These are phyloP conservation scores for Babylonia areolata DNA, from an alignment of 1,140 invertebrate genomes.

Conservation along the genomic window DNA sequence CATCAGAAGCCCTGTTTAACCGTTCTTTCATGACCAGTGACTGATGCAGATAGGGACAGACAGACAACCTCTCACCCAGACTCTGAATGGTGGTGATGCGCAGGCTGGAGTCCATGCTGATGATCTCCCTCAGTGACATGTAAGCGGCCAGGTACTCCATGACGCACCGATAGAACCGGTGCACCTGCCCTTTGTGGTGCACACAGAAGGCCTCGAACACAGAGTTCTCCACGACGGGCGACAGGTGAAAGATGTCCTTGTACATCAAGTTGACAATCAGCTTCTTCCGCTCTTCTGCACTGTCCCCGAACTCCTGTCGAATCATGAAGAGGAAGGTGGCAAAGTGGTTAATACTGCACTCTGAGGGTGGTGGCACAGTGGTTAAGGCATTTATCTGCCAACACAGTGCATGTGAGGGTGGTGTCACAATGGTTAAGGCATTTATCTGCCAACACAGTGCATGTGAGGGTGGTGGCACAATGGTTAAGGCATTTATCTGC, in stretches of 20 bases:
- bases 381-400: too few species aligned
- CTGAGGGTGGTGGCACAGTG: too few species aligned
- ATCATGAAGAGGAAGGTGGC: too few species aligned
- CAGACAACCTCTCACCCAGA: conserved; percentile 54
- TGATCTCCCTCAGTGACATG: conserved; percentile 64
- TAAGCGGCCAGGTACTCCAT: conserved; percentile 59
- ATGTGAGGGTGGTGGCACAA: too few species aligned
- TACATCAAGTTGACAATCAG: conserved; percentile 62
- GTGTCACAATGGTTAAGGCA: too few species aligned
- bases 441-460: too few species aligned
- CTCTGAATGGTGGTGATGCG: conserved; percentile 68
- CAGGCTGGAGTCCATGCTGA: conserved; percentile 66
- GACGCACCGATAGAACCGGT: conserved; percentile 61
- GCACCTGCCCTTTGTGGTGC: conserved; percentile 48
- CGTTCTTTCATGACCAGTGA: neutral
- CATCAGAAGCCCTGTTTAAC: too few species aligned
- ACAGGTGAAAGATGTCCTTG: conserved; percentile 63
- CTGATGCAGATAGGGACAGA: neutral
- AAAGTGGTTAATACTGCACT: too few species aligned
- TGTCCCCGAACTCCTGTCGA: conserved; percentile 52
- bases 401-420: too few species aligned
- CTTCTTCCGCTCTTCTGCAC: conserved; percentile 54
- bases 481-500: too few species aligned
- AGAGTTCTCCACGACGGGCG: conserved; percentile 40
- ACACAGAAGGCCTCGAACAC: conserved; percentile 60